phyloP scores from a whole-genome alignment of 1,140 invertebrate species.

The Drosophila triauraria region DNA sequence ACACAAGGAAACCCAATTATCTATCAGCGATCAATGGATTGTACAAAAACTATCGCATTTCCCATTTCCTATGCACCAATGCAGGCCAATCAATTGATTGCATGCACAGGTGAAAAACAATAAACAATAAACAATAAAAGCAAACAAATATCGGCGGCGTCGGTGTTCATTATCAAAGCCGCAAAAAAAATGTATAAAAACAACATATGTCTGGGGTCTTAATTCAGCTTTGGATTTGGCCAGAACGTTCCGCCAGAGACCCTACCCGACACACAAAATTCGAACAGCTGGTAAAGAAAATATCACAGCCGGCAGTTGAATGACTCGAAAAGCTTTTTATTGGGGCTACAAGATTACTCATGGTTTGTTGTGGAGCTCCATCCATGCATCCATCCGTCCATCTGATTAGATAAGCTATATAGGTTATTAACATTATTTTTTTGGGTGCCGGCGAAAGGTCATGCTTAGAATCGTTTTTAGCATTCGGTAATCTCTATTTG shows the following conservation, averaged over 20 bases:
- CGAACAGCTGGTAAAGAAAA: conserved; percentile 8
- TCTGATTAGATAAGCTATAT: conserved; percentile 43
- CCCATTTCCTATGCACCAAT: conserved; percentile 41
- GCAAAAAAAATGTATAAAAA: conserved; percentile 12
- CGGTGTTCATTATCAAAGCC: conserved; percentile 36
- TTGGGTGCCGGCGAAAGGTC: conserved; percentile 20
- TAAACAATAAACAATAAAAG: conserved; percentile 40
- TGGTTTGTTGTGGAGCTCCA: conserved; percentile 34
- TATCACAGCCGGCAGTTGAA: conserved; percentile 36
- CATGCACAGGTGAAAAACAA: conserved; percentile 20
- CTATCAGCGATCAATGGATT: conserved; percentile 13
- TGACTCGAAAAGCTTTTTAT: conserved; percentile 39
- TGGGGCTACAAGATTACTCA: conserved; percentile 38
- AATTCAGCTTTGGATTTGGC: conserved; percentile 13
- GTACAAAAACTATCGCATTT: conserved; percentile 22
- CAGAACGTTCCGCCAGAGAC: conserved; percentile 21
- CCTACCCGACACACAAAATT: conserved; percentile 5
- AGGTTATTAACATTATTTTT: conserved; percentile 27
- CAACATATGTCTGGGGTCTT: conserved; percentile 33
- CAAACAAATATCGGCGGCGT: conserved; percentile 30
- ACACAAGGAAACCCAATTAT: conserved; percentile 43
- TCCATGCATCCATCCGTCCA: neutral
- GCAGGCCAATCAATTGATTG: conserved; percentile 23
- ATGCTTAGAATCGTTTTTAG: conserved; percentile 26
- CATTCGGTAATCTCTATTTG: conserved; percentile 6